Base-by-base conservation (phyloP, 2,797 vertebrate species). In the Bryconaethiops microstoma region DNA sequence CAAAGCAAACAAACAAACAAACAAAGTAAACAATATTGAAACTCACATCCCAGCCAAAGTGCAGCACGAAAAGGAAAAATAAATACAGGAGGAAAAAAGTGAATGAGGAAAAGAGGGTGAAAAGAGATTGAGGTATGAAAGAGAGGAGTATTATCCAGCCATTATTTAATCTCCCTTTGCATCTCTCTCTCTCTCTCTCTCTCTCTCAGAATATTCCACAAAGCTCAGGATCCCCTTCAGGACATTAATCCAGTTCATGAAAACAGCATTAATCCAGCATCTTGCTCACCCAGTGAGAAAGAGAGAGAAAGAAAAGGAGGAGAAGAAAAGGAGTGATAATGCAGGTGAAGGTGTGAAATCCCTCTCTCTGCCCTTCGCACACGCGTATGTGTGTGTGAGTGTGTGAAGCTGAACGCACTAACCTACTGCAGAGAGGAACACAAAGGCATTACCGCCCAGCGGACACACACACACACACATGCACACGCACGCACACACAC, bases 321-420 rank as follows among this genome's bases (percentile, higher is more conserved):
- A 45, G 0, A 1, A 45, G 10, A 7, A 45, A 10, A 7, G 42
- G 6, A 45, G 42, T 45, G 23, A 60, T 63, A 35, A 63, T 2
- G 16, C 60, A 78, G 79, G 73, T 79, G 82, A 83, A 69, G 29
- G 52, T 25, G 59, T 63, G 71, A 78, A 65, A 74, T 21, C 64
- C 88, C 86, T 86, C 91, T 86, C 80, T 85, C 76, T 79, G 88
- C 88, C 88, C 60, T 25, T 35, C 64, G 88, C 88, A 5, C 59
- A 5, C 25, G 13, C 82, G 84, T 91, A 7, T 21, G 55, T 13
- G 64, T 6, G 5, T 4, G 64, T 10, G 16, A 35, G 25, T 64
- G 89, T 86, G 88, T 82, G 87, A 75, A 65, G 70, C 84, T 87
- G 88, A 92, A 90, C 55, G 84, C 78, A 72, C 90, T 91, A 89